Evolutionary conservation across 2,888 invertebrate species (phyloP).

Genomic region (Drosophila eohydei): DNA sequence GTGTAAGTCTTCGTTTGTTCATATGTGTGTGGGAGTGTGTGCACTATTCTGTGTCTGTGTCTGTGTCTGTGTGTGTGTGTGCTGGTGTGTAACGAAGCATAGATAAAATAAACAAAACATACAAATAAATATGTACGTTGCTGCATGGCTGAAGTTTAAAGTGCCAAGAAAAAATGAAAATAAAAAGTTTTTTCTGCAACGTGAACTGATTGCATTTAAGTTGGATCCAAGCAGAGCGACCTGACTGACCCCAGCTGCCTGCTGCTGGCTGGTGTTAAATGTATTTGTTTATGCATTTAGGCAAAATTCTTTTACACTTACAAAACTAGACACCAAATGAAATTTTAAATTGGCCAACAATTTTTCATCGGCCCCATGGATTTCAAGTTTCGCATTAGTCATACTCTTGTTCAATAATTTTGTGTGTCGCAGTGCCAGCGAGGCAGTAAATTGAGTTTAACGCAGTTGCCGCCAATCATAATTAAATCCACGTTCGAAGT

Average conservation of each 20-base stretch:
- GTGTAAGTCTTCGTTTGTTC: slow-evolving; percentile 11
- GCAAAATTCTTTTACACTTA: slow-evolving; percentile 10
- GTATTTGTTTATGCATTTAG: slow-evolving; percentile 11
- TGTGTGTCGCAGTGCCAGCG: slow-evolving; percentile 49
- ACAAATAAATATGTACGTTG: slow-evolving; percentile 62
- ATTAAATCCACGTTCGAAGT: slow-evolving; percentile 60
- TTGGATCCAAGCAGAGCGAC: slow-evolving; percentile 24
- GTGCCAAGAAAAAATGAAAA: slow-evolving; percentile 72
- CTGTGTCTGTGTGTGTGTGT: slow-evolving; percentile 31
- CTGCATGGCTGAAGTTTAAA: slow-evolving; percentile 68
- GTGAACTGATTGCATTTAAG: slow-evolving; percentile 66
- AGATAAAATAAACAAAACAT: slow-evolving; percentile 80
- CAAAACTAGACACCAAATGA: background rate
- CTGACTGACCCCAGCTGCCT: slow-evolving; percentile 27
- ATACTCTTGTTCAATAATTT: slow-evolving; percentile 49
- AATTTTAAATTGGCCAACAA: background rate
- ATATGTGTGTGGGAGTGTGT: slow-evolving; percentile 12
- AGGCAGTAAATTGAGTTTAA: slow-evolving; percentile 67
- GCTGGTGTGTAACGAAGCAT: slow-evolving; percentile 78
- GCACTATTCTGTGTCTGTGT: background rate
- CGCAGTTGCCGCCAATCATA: slow-evolving; percentile 53
- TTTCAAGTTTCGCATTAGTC: background rate
- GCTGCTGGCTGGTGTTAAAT: slow-evolving; percentile 5
- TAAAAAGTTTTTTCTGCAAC: slow-evolving; percentile 44
- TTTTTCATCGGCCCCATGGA: background rate